phyloP scores from a whole-genome alignment of 2,888 invertebrate genomes.

The Halictus ligatus region DNA sequence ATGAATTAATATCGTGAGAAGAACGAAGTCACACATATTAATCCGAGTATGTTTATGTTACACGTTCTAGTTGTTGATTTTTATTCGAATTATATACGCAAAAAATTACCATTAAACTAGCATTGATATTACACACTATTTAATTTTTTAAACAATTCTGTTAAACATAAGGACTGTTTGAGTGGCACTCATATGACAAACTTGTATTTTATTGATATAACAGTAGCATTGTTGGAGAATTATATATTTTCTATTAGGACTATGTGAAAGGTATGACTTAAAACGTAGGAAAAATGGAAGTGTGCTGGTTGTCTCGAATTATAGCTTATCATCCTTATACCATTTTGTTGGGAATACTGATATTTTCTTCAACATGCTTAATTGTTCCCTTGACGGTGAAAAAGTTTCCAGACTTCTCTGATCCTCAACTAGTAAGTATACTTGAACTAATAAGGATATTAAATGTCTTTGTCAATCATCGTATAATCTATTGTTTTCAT shows the following conservation, averaged over 20 bases:
- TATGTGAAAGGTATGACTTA: constrained; percentile 40
- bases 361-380: constrained; percentile 88
- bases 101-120: background rate
- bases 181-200: constrained; percentile 31
- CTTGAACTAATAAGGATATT: background rate
- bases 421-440: constrained; percentile 91
- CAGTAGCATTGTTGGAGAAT: constrained; percentile 1
- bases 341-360: constrained; percentile 87
- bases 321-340: constrained; percentile 89
- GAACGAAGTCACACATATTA: background rate
- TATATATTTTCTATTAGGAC: constrained; percentile 11
- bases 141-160: constrained; percentile 6
- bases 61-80: background rate
- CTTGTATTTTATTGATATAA: background rate
- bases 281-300: constrained; percentile 60
- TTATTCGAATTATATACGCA: background rate
- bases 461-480: background rate
- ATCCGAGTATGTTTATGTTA: constrained; percentile 7
- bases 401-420: constrained; percentile 92
- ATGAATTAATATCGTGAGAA: background rate
- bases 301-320: constrained; percentile 87
- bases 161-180: background rate
- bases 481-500: constrained; percentile 10
- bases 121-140: background rate
- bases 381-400: constrained; percentile 88